Percentiles rank a stretch among this genome's conserved stretches.
These are phyloP conservation scores for Cuniculus paca DNA, from an alignment of 2,797 vertebrate genomes.

Conservation along the genomic window DNA sequence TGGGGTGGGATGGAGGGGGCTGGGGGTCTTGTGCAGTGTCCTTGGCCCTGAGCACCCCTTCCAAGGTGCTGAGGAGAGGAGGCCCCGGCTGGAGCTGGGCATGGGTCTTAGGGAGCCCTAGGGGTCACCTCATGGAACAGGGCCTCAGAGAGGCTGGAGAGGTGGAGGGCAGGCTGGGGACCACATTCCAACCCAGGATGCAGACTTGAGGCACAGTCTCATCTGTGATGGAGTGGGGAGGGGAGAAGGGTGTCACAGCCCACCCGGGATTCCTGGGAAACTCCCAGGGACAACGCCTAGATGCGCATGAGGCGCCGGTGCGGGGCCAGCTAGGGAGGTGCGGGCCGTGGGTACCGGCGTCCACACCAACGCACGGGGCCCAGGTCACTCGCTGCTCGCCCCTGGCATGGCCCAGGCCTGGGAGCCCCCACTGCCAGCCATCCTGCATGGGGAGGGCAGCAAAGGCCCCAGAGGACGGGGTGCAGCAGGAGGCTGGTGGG, in stretches of 20 bases:
- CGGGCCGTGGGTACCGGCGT: too few relatives aligned
- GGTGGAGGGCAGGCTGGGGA: too few relatives aligned
- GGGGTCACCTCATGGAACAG: accelerated
- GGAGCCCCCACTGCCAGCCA: neutral
- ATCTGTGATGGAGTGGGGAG: neutral
- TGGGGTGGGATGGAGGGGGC: accelerated
- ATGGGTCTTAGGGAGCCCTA: neutral
- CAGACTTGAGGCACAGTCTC: neutral
- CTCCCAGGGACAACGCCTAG: neutral
- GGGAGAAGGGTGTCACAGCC: neutral
- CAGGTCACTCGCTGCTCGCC: too few relatives aligned
- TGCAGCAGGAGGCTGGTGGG: neutral
- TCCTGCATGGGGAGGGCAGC: neutral
- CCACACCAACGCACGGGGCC: too few relatives aligned
- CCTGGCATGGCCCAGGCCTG: too few relatives aligned
- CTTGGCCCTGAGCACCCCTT: neutral
- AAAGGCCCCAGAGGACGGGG: too few relatives aligned
- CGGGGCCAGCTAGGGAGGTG: too few relatives aligned
- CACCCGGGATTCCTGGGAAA: neutral
- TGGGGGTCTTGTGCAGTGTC: neutral
- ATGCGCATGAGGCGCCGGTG: neutral
- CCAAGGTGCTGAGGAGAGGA: neutral
- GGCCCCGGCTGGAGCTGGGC: neutral
- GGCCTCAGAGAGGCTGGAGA: accelerated
- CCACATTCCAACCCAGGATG: neutral